Percentiles rank a stretch among this genome's conserved stretches.
phyloP scores from a whole-genome alignment of 2,113 vertebrate genomes.

The Thinocorus orbignyianus region DNA sequence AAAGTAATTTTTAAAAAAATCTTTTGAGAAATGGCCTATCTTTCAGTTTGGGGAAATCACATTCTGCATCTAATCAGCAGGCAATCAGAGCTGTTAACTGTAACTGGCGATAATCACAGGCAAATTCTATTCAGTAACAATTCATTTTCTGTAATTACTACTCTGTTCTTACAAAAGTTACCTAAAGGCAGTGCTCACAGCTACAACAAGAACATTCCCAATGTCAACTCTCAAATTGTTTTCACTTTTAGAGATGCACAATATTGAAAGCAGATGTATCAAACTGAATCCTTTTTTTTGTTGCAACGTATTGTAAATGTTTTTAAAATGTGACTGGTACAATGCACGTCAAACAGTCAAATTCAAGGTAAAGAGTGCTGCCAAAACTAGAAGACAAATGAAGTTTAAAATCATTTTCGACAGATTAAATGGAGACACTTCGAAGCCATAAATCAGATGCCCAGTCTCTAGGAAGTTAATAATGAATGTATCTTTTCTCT shows the following conservation, averaged over 20 bases:
- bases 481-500: constrained; percentile 71
- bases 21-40: background rate
- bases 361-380: constrained; percentile 82
- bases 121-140: constrained; percentile 86
- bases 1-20: background rate
- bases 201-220: constrained; percentile 76
- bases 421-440: constrained; percentile 86
- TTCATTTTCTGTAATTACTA: constrained; percentile 90
- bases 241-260: constrained; percentile 84
- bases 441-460: constrained; percentile 86
- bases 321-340: constrained; percentile 79
- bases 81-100: constrained; percentile 74
- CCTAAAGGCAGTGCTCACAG: constrained; percentile 83
- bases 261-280: constrained; percentile 95
- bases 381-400: constrained; percentile 88
- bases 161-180: constrained; percentile 83
- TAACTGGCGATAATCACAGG: constrained; percentile 81
- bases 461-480: constrained; percentile 84
- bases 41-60: background rate
- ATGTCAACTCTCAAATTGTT: constrained; percentile 84
- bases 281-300: constrained; percentile 47
- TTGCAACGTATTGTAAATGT: constrained; percentile 71
- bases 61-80: constrained; percentile 80
- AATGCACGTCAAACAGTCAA: constrained; percentile 84
- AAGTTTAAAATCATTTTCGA: constrained; percentile 86